phyloP scores from a whole-genome alignment of 2,113 vertebrate species.

The human (Homo sapiens) region DNA sequence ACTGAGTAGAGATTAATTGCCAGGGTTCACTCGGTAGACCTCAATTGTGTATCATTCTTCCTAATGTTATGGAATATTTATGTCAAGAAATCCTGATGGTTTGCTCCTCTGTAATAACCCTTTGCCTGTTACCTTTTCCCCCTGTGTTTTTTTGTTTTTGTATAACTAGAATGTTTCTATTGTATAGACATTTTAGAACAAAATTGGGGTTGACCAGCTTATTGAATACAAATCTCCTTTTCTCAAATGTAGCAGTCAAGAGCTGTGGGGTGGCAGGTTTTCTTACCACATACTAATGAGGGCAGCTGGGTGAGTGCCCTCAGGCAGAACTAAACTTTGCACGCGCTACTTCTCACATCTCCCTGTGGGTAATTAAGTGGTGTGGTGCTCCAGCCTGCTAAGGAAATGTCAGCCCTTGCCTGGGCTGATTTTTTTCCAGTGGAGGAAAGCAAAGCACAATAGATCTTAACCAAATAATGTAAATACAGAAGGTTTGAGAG shows the following conservation, averaged over 20 bases:
- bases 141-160: neutral
- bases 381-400: neutral
- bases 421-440: neutral
- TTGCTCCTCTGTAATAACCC: constrained; percentile 52
- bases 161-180: neutral
- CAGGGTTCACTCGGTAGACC: constrained; percentile 56
- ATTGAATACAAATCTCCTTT: neutral
- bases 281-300: neutral
- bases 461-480: neutral
- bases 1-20: constrained; percentile 71
- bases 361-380: neutral
- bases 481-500: neutral
- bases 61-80: constrained; percentile 23
- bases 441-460: neutral
- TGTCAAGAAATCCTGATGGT: constrained; percentile 61
- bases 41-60: constrained; percentile 36
- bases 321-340: neutral
- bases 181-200: neutral
- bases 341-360: neutral
- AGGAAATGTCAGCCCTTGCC: neutral
- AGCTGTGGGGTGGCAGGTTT: neutral
- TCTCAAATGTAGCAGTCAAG: neutral
- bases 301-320: constrained; percentile 10
- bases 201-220: neutral
- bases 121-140: neutral